A percentile compares a stretch with the other conserved stretches of the same genome.
Conservation (phyloP, 2,113 vertebrate species). For the Oplegnathus fasciatus region DNA sequence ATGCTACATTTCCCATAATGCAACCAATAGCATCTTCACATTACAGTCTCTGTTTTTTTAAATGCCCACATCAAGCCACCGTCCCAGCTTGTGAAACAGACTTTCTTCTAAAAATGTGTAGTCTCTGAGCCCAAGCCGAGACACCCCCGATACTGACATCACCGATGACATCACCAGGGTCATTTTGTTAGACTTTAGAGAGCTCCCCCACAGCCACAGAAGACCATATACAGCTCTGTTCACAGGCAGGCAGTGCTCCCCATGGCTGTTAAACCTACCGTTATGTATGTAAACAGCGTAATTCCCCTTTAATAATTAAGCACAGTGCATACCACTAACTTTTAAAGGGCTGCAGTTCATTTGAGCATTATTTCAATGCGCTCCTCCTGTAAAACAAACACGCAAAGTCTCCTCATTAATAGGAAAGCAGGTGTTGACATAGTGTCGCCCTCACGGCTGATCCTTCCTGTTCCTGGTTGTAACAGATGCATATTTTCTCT, state of each 20-base stretch:
- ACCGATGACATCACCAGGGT: background rate
- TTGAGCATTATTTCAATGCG: background rate
- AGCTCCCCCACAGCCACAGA: background rate
- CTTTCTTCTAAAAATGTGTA: background rate
- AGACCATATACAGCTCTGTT: background rate
- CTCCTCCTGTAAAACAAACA: background rate
- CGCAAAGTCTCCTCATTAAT: background rate
- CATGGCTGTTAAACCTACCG: background rate
- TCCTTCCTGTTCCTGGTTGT: conserved; percentile 1
- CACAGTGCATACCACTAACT: too few species aligned
- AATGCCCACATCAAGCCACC: background rate
- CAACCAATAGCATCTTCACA: background rate
- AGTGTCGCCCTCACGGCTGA: background rate
- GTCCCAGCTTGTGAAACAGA: background rate
- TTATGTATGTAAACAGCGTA: background rate
- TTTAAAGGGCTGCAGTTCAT: background rate
- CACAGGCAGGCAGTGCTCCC: background rate
- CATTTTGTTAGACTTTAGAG: background rate
- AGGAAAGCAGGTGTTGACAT: conserved; percentile 12
- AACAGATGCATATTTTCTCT: conserved; percentile 15
- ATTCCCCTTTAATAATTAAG: background rate
- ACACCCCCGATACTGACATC: too few species aligned
- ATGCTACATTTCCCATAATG: background rate
- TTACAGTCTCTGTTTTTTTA: too few species aligned
- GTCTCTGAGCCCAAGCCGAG: background rate